These are phyloP conservation scores for Athene cunicularia DNA, from an alignment of 2,113 vertebrate genomes.

Conservation along the genomic window DNA sequence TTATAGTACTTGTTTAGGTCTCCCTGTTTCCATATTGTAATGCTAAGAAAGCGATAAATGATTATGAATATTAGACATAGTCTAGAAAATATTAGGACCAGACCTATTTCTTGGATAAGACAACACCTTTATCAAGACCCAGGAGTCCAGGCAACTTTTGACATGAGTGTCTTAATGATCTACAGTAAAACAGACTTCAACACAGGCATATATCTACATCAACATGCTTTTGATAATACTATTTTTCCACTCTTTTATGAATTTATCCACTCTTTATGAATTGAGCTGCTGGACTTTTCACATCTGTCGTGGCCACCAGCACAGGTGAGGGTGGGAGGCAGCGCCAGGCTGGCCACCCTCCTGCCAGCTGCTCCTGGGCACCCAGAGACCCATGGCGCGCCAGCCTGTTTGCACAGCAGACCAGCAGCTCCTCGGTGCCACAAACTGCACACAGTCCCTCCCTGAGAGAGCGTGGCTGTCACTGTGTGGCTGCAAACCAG, in stretches of 20 bases:
- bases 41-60: not conserved
- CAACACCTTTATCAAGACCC: not conserved
- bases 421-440: not conserved
- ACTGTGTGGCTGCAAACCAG: not conserved
- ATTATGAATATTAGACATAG: not conserved
- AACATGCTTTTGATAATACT: not conserved
- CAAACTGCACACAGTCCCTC: not conserved
- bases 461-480: not conserved
- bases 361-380: not conserved
- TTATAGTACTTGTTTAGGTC: not conserved
- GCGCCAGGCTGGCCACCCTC: not conserved
- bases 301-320: accelerated
- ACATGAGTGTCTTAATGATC: not conserved
- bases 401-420: not conserved
- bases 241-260: not conserved
- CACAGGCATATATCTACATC: not conserved
- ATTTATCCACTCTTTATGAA: not conserved
- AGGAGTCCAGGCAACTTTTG: not conserved
- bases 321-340: not conserved
- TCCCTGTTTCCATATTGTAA: not conserved
- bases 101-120: not conserved
- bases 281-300: not conserved
- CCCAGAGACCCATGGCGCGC: not conserved
- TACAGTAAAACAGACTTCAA: not conserved
- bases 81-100: not conserved